Base-by-base conservation (phyloP, 2,888 invertebrate genomes). In the Emesis furor region DNA sequence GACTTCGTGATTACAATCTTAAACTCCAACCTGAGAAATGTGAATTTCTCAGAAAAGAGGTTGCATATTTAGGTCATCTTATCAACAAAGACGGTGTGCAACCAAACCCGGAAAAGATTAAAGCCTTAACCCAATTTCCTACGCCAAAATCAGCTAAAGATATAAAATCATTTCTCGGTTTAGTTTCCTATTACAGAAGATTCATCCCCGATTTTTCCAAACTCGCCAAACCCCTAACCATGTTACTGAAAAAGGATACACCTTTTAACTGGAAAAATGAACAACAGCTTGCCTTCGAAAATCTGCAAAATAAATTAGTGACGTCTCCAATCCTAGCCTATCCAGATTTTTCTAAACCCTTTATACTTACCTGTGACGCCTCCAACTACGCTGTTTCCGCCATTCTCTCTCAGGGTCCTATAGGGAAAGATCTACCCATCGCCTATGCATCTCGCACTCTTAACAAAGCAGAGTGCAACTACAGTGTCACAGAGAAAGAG, bases 311-410 rank as follows among this genome's bases (percentile, higher is more conserved):
- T 10, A 76, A 71, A 6, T 72, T 79, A 12, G 78, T 79, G 12
- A 78, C 81, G 68, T 14, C 73, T 8, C 46, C 74, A 8, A 79
- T 84, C 14, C n/a, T 46, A 32, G 68, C 46, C 4, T 79, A 79
- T 62, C 79, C 79, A 1, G 69, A 79, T 35, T 79, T 79, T 30
- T 30, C 74, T 8, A 24, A 79, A 55, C 79, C 68, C 1, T 79
- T 79, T 3, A 42, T 75, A 3, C 74, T 79, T 32, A 75, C 79
- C 3, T 75, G 74, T 12, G 79, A 75, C 10, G 74, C 74, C 0
- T 74, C 74, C 6, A 75, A 69, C 5, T 32, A 65, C 5, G 65
- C 65, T 12, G 14, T 65, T 10, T 65, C 65, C 1, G 65, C 65
- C 6, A 65, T 65, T 6, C 32, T 65, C 1, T 30, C 30, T 1